Evolutionary conservation across 2,113 vertebrate genomes (phyloP).

Genomic region (Synodontis membranacea): DNA sequence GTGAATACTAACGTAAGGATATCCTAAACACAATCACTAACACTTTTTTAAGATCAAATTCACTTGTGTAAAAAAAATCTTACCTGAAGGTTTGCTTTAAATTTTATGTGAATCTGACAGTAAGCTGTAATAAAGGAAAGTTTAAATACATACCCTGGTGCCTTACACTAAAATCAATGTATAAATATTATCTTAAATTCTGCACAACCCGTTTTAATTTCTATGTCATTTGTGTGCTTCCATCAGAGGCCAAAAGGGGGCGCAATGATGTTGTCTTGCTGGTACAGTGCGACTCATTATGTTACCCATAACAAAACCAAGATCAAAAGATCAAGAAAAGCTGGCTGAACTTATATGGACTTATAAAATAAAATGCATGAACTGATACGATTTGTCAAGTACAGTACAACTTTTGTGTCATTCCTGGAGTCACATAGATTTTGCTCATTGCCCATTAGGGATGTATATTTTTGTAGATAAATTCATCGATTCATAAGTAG

Average conservation of each 20-base stretch:
- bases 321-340: background rate
- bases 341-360: background rate
- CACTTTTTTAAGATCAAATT: background rate
- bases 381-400: background rate
- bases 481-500: too few relatives aligned
- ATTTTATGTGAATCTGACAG: background rate
- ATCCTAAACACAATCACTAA: background rate
- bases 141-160: background rate
- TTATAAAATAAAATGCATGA: too few relatives aligned
- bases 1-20: background rate
- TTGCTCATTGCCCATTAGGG: too few relatives aligned
- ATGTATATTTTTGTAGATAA: too few relatives aligned
- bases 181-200: background rate
- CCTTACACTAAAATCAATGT: background rate
- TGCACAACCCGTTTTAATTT: background rate
- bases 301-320: background rate
- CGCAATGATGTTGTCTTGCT: constrained; percentile 31
- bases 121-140: background rate
- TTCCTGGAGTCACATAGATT: background rate
- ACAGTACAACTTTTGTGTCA: background rate
- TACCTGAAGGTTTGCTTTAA: background rate
- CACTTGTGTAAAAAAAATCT: background rate
- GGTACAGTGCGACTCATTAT: background rate
- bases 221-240: background rate
- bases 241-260: constrained; percentile 55